Base-by-base conservation (phyloP, 2,888 invertebrate species). In the Bimastos eiseni region DNA sequence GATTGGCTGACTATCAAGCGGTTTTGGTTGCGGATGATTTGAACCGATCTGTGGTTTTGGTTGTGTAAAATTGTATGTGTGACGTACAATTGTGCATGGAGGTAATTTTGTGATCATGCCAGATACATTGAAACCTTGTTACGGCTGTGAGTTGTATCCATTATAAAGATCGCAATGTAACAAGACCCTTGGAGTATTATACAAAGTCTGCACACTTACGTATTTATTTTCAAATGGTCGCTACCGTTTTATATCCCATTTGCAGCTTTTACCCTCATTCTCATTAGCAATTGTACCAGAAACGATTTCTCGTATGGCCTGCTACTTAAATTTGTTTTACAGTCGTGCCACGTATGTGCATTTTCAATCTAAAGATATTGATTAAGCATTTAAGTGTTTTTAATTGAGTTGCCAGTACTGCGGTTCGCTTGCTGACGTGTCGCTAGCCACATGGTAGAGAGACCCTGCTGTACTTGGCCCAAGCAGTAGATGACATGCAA, bases 81-180 rank as follows among this genome's bases (percentile, higher is more conserved):
- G 70, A 11, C 30, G 55, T n/a, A n/a, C n/a, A n/a, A n/a, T 6
- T 70, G 70, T 8, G n/a, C 70, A n/a, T n/a, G 70, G 70, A 70
- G 70, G 70, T 70, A 30, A 70, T 70, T 70, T 70, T 70, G 70
- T 70, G 70, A 70, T 70, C 70, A 70, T 70, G n/a, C 70, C 70
- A 11, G n/a, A n/a, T 13, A 70, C 8, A 70, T 1, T 70, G 70
- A 70, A 70, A 70, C n/a, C n/a, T 70, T 70, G 30, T 70, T 70
- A n/a, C 30, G n/a, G 11, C 70, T 30, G 3, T 49, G 3, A 49
- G 49, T 49, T 49, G 21, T 49, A n/a, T 30, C 3, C 70, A 70
- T n/a, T n/a, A n/a, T n/a, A n/a, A n/a, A 17, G n/a, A 70, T 70
- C n/a, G n/a, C 13, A 13, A n/a, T 70, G 30, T 70, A 55, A 70